Conservation (phyloP, 2,113 vertebrate species). For the Manacus vitellinus region DNA sequence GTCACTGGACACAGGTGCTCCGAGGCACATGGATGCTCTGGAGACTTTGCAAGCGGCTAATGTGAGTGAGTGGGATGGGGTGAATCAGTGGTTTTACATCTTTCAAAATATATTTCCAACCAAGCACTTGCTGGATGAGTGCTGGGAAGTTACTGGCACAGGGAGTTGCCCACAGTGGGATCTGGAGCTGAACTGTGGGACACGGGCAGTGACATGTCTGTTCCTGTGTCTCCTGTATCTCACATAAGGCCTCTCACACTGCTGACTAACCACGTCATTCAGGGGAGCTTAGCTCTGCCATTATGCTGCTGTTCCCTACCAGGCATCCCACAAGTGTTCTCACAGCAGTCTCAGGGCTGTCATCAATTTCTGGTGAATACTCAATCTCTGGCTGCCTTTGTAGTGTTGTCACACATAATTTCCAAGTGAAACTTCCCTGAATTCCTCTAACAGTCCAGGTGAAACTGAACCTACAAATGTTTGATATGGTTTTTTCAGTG, state of each 20-base stretch:
- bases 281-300: background rate
- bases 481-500: background rate
- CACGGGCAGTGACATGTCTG: accelerated
- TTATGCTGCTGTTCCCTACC: accelerated
- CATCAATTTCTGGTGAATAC: background rate
- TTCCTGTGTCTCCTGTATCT: background rate
- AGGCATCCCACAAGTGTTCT: background rate
- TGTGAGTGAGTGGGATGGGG: background rate
- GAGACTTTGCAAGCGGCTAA: accelerated
- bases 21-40: accelerated
- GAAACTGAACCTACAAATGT: background rate
- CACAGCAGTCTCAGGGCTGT: background rate
- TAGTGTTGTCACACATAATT: background rate
- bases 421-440: background rate
- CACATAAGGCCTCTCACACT: accelerated
- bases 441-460: background rate
- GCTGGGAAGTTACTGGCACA: background rate
- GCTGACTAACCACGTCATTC: background rate
- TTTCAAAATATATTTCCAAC: accelerated
- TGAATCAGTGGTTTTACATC: accelerated
- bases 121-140: background rate
- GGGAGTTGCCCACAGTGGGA: background rate
- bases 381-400: background rate
- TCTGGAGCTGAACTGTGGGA: background rate
- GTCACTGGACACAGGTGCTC: background rate